phyloP scores from a whole-genome alignment of 1,140 invertebrate genomes.

The Drosophila bifasciata region DNA sequence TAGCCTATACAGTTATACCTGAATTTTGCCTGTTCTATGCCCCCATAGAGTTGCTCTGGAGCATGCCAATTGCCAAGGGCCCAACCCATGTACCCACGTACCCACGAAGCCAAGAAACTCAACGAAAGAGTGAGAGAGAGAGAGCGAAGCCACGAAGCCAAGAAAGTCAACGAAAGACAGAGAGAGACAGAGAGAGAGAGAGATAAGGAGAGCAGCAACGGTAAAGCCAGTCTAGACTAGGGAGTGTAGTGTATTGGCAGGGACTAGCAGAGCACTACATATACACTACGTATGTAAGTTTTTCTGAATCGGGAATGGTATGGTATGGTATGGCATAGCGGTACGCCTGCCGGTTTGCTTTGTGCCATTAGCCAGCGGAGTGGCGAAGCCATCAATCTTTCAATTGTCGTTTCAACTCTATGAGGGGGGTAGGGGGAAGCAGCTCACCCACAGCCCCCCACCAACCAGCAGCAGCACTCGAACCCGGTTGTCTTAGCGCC shows the following conservation, averaged over 20 bases:
- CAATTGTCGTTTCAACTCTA: constrained; percentile 47
- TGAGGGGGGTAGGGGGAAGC: neutral
- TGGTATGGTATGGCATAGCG: constrained; percentile 18
- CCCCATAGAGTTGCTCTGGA: too few species aligned
- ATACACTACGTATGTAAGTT: too few species aligned
- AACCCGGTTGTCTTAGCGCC: constrained; percentile 20
- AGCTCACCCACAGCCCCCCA: constrained; percentile 15
- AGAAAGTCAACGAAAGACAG: constrained; percentile 30
- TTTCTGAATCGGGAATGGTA: neutral
- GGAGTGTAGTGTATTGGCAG: neutral
- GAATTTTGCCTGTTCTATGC: too few species aligned
- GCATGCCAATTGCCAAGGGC: neutral
- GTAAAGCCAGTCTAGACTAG: constrained; percentile 16
- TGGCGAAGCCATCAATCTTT: constrained; percentile 63
- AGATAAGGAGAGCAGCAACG: constrained; percentile 22
- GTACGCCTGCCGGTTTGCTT: constrained; percentile 51
- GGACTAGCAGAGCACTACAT: too few species aligned
- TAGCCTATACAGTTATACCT: too few species aligned
- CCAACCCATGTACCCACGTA: constrained; percentile 3
- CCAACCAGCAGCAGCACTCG: constrained; percentile 4
- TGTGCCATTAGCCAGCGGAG: constrained; percentile 55
- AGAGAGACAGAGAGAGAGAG: too few species aligned
- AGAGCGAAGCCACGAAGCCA: too few species aligned
- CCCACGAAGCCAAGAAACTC: neutral
- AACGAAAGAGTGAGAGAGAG: too few species aligned